These are phyloP conservation scores for Corydoras sp. DNA, from an alignment of 2,113 vertebrate genomes.

Conservation along the genomic window DNA sequence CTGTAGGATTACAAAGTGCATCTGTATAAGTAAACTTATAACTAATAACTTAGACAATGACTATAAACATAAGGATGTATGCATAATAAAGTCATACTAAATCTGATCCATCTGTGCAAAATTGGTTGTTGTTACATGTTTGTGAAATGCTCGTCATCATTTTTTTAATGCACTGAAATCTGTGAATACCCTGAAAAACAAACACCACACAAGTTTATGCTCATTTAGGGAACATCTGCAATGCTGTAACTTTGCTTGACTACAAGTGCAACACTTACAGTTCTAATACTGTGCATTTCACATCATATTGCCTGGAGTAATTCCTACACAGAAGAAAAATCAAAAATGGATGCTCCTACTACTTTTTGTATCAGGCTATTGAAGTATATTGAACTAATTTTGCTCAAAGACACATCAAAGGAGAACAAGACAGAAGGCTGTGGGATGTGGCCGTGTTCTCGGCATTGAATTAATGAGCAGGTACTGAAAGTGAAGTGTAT, in stretches of 20 bases:
- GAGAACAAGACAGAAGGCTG: constrained; percentile 9
- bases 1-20: too few relatives aligned
- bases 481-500: not conserved
- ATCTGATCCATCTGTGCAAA: not conserved
- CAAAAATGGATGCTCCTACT: constrained; percentile 32
- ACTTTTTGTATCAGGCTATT: constrained; percentile 42
- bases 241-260: constrained; percentile 31
- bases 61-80: too few relatives aligned
- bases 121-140: not conserved
- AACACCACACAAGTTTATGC: not conserved
- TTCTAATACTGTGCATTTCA: constrained; percentile 1
- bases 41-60: too few relatives aligned
- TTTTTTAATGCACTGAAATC: not conserved
- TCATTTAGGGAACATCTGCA: not conserved
- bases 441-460: not conserved
- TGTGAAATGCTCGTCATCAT: not conserved
- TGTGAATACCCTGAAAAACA: not conserved
- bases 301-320: constrained; percentile 42
- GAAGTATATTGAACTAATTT: constrained; percentile 45
- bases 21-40: too few relatives aligned
- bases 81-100: not conserved
- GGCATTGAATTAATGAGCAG: not conserved
- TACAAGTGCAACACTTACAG: not conserved
- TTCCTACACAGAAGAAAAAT: constrained; percentile 46
- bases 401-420: constrained; percentile 36